Conservation (phyloP, 2,797 vertebrate species). For the Channallabes apus region DNA sequence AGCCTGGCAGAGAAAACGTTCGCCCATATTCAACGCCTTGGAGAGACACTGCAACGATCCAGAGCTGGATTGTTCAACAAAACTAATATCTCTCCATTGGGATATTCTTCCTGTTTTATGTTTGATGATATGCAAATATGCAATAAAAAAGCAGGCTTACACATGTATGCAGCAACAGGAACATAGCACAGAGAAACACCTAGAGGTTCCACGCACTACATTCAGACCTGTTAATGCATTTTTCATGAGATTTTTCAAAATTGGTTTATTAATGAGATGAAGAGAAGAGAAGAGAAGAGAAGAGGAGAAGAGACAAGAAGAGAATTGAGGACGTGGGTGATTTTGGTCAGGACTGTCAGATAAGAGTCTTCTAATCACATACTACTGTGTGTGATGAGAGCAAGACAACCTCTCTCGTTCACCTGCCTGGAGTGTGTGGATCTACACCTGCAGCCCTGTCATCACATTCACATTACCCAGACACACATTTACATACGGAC, state of each 20-base stretch:
- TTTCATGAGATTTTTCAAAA: conserved; percentile 19
- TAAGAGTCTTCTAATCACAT: conserved; percentile 33
- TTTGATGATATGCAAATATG: conserved; percentile 15
- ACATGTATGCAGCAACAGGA: background rate
- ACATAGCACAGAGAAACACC: background rate
- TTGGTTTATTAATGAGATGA: background rate
- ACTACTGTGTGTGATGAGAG: conserved; percentile 33
- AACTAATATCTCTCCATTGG: conserved; percentile 2
- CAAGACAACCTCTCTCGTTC: conserved; percentile 43
- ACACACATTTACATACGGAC: conserved; percentile 41
- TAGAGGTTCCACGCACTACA: background rate
- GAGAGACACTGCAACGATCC: conserved; percentile 17
- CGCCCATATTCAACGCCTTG: conserved; percentile 4
- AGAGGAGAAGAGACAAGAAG: background rate
- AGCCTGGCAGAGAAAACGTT: conserved; percentile 49
- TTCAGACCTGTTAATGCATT: background rate
- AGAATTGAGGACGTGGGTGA: background rate
- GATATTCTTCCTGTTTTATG: background rate
- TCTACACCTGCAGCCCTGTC: conserved; percentile 58
- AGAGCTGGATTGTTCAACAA: background rate
- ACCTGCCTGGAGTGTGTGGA: conserved; percentile 43
- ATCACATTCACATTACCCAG: conserved; percentile 55
- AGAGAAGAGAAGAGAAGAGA: background rate
- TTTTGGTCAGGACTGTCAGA: conserved; percentile 5
- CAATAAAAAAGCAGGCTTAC: background rate